Conservation (phyloP, 1,140 invertebrate genomes). For the Archegozetes longisetosus region DNA sequence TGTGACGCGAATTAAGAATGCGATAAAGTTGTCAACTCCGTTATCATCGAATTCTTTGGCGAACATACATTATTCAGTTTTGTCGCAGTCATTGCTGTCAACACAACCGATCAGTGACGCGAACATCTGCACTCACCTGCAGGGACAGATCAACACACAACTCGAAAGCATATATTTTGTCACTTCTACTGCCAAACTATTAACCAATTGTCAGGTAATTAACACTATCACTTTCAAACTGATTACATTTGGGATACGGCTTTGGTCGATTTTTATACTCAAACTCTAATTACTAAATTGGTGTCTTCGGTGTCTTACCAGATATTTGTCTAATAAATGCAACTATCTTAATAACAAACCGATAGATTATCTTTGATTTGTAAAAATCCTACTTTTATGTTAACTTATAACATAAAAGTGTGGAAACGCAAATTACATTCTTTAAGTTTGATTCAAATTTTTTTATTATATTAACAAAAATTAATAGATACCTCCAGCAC, state of each 20-base stretch:
- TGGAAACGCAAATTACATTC: neutral
- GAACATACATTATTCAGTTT: neutral
- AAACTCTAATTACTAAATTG: too few species aligned
- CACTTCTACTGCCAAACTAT: conserved; percentile 1
- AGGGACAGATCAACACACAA: neutral
- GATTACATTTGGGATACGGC: neutral
- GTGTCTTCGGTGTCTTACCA: neutral
- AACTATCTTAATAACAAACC: neutral
- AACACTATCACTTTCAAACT: neutral
- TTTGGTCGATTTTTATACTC: too few species aligned
- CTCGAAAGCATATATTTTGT: conserved; percentile 1
- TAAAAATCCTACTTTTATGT: neutral
- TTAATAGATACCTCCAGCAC: neutral
- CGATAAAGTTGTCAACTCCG: neutral
- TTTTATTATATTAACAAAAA: neutral
- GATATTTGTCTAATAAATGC: neutral
- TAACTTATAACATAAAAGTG: neutral
- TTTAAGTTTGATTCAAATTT: neutral
- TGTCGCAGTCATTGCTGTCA: neutral
- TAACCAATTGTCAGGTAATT: conserved; percentile 2
- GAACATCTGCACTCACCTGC: neutral
- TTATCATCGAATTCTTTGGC: conserved; percentile 3
- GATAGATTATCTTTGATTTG: neutral
- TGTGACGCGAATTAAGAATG: neutral
- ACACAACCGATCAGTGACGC: neutral